Base-by-base conservation (phyloP, 2,888 invertebrate genomes). In the Drosophila eohydei region DNA sequence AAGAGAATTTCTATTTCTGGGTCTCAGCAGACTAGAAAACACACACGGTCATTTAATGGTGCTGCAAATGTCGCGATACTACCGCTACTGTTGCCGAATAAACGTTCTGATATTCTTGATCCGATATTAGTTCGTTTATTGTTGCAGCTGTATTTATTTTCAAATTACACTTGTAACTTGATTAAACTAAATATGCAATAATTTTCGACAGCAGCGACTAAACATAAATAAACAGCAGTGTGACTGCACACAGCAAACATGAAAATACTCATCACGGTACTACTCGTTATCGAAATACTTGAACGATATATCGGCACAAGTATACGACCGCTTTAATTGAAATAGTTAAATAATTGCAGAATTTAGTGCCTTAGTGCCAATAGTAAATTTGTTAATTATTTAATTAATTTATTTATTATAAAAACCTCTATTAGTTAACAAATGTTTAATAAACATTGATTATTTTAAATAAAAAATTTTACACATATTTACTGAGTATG, bases 201-300 rank as follows among this genome's bases (percentile, higher is more conserved):
- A 61, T 78, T 78, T 78, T 78, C 60, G 46, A 55, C 78, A 68
- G 58, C 63, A 77, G 77, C 71, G 71, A 71, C 74, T 61, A 78
- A 81, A 81, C 78, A 78, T 81, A 81, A 68, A 78, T 81, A 78
- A 78, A 81, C 82, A 81, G 78, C 73, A 75, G 38, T 80, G 80
- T 78, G 80, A 46, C 77, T 61, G 71, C 26, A 11, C 6, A 4
- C 41, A 8, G 2, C 0, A 4, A n/a, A 11, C 4, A 3, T 12
- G 9, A 36, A 71, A 57, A 65, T 62, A 65, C 65, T 46, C 32
- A 28, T 30, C 2, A n/a, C 21, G 4, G 3, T 3, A 14, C 11
- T 11, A 9, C 8, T n/a, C n/a, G 4, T 6, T 55, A 44, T 64
- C 43, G 54, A 34, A 9, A 21, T 2, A 14, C 12, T 6, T 3